These are phyloP conservation scores for Danaus melanippus DNA, from an alignment of 1,140 invertebrate species.

Conservation along the genomic window DNA sequence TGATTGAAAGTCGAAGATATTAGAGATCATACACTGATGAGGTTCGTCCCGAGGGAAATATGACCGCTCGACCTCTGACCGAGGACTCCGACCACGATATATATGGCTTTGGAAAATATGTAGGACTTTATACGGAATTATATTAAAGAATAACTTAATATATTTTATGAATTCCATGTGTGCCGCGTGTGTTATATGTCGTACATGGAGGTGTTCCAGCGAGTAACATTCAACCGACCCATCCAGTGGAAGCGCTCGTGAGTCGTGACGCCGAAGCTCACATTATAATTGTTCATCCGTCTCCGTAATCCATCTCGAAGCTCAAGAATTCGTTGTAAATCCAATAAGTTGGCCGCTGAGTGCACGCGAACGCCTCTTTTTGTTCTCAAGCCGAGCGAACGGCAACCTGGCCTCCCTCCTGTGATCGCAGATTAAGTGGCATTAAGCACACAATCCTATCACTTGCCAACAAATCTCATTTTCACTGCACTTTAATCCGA, in stretches of 20 bases:
- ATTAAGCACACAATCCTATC: constrained; percentile 58
- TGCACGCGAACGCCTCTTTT: constrained; percentile 29
- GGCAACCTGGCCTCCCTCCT: constrained; percentile 33
- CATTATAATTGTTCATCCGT: constrained; percentile 7
- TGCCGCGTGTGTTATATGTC: too few relatives aligned
- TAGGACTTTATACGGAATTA: neutral
- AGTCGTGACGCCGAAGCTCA: neutral
- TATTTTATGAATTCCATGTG: too few relatives aligned
- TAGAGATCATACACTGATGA: constrained; percentile 5
- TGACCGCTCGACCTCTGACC: constrained; percentile 4
- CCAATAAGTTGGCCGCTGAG: constrained; percentile 26
- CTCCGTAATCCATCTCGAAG: constrained; percentile 29
- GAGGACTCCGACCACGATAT: constrained; percentile 7
- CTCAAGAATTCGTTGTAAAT: constrained; percentile 28
- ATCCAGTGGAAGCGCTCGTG: too few relatives aligned
- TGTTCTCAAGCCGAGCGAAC: constrained; percentile 29
- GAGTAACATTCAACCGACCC: too few relatives aligned
- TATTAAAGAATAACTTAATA: constrained; percentile 4
- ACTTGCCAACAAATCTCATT: constrained; percentile 59
- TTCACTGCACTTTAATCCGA: constrained; percentile 61
- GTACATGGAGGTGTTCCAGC: too few relatives aligned
- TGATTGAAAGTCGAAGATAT: constrained; percentile 3
- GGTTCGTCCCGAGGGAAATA: constrained; percentile 9
- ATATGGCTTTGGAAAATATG: neutral
- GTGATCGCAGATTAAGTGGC: constrained; percentile 54